Conservation (phyloP, 2,888 invertebrate genomes). For the Subacronicta megacephala region DNA sequence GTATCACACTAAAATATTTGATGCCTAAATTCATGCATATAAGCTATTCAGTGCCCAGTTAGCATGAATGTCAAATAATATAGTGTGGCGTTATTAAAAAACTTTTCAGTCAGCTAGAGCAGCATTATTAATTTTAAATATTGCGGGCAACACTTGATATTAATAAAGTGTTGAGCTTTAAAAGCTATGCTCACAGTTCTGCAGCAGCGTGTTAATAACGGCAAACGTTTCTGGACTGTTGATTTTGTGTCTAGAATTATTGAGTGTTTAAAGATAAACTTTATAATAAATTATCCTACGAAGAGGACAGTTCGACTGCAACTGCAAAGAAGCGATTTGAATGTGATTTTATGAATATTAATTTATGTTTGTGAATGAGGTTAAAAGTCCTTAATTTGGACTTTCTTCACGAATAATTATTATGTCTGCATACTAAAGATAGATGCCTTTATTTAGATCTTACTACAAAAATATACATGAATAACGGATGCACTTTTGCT, state of each 20-base stretch:
- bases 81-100: constrained; percentile 61
- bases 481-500: too few species aligned
- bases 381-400: too few species aligned
- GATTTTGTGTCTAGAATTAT: background rate
- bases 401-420: too few species aligned
- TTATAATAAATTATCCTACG: too few species aligned
- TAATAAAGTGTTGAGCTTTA: constrained; percentile 55
- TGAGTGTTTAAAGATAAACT: background rate
- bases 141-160: constrained; percentile 60
- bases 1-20: background rate
- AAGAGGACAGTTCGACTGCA: too few species aligned
- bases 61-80: constrained; percentile 42
- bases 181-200: constrained; percentile 47
- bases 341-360: too few species aligned
- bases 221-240: background rate
- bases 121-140: constrained; percentile 48
- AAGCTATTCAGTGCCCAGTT: constrained; percentile 19
- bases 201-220: constrained; percentile 25
- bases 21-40: constrained; percentile 10
- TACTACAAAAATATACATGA: too few species aligned
- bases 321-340: too few species aligned
- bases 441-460: too few species aligned
- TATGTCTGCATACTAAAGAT: too few species aligned
- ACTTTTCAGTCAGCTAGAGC: constrained; percentile 54
- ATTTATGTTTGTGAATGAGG: too few species aligned